Evolutionary conservation across 1,140 invertebrate genomes (phyloP).

Genomic region (Acromyrmex charruanus): DNA sequence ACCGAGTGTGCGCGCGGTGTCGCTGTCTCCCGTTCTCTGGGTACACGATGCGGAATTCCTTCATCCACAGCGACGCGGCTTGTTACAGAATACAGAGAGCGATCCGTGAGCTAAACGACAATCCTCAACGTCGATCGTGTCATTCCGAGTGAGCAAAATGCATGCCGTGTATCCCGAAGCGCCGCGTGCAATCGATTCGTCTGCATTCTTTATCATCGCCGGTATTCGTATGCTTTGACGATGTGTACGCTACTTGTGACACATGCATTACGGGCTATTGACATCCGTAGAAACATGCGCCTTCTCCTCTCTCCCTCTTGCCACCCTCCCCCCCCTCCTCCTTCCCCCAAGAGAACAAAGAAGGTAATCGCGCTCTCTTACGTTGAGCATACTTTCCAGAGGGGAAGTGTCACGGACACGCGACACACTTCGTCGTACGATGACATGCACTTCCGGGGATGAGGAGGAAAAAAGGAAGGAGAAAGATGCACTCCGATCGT

Average conservation of each 20-base stretch:
- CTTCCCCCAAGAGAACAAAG: slow-evolving; percentile 51
- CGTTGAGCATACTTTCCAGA: slow-evolving; percentile 58
- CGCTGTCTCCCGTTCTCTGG: slow-evolving; percentile 36
- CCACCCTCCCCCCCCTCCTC: neutral
- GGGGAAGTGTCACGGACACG: slow-evolving; percentile 71
- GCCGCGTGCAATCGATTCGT: slow-evolving; percentile 52
- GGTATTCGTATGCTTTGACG: slow-evolving; percentile 48
- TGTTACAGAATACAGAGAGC: slow-evolving; percentile 18
- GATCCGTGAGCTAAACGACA: slow-evolving; percentile 44
- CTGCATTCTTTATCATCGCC: slow-evolving; percentile 58
- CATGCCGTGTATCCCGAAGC: slow-evolving; percentile 39
- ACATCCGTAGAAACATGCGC: slow-evolving; percentile 48
- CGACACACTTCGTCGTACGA: slow-evolving; percentile 59
- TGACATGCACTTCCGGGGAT: slow-evolving; percentile 30
- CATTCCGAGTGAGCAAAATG: slow-evolving; percentile 37
- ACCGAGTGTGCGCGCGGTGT: slow-evolving; percentile 6
- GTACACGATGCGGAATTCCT: slow-evolving; percentile 44
- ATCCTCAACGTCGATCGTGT: slow-evolving; percentile 46
- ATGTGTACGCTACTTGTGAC: slow-evolving; percentile 64
- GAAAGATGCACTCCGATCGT: slow-evolving; percentile 24
- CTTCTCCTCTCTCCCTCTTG: too few relatives aligned
- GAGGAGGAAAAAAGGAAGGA: neutral
- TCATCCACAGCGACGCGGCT: slow-evolving; percentile 54
- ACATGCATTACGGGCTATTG: slow-evolving; percentile 65
- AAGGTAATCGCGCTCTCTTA: slow-evolving; percentile 69